Evolutionary conservation across 2,113 vertebrate species (phyloP), one percentile per base, ranked within the genome.

Genomic region (Mastomys natalensis): DNA sequence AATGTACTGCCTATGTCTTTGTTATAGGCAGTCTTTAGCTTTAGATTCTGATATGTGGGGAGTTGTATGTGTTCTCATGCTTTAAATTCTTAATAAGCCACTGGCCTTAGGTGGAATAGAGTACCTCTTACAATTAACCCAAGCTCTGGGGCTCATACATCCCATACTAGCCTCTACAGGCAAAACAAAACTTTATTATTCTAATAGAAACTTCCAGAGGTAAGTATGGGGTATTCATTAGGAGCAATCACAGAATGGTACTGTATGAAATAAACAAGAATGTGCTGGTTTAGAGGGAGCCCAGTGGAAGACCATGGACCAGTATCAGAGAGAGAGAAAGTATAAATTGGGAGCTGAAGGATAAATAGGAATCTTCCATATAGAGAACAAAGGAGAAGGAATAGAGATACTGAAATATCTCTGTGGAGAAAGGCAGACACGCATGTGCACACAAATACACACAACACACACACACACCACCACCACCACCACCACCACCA

Each of bases 21-120:
- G 0, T 0, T 22, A 0, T 6, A 2, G 26, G 0, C 12, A 4
- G 10, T 24, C 29, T 89, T 34, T 48, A 26, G 31, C 29, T 78
- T 78, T 45, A 19, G 15, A 72, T 84, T 87, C n/a, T 70, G 76
- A 45, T 70, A 26, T 0, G 37, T 82, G 7, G 4, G 21, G 4
- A 95, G 48, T 13, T 45, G 40, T 72, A 17, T 78, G 16, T 64
- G 15, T 31, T 85, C 70, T 87, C 24, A 53, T 66, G 51, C 48
- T 73, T 55, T 74, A 34, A 64, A 8, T 43, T 60, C 9, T 80
- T 55, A 87, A 37, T 70, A 64, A 29, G 1, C 15, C 16, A n/a
- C 8, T 86, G 55, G 22, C 37, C 3, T 0, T 40, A 62, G 24
- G 73, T 77, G 15, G 51, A 81, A 53, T 58, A 7, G 2, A n/a